Evolutionary conservation across 2,113 vertebrate species (phyloP).

Genomic region (Grantiella picta): DNA sequence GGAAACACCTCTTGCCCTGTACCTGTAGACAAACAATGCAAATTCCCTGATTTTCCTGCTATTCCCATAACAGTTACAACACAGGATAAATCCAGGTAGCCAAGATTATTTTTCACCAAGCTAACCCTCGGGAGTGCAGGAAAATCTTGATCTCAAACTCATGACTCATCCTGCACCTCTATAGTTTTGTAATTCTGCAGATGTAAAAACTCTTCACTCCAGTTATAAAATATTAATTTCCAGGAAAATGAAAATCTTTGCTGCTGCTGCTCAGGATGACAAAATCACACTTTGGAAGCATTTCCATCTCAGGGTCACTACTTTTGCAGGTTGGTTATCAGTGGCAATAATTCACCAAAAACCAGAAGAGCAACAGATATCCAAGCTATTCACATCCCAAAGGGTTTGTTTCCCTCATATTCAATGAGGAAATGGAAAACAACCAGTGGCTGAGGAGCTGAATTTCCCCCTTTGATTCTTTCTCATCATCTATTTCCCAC

Average conservation of each 20-base stretch:
- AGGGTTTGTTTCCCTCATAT: background rate
- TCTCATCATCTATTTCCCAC: background rate
- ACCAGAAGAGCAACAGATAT: background rate
- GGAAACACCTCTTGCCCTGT: background rate
- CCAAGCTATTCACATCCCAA: background rate
- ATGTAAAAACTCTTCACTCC: background rate
- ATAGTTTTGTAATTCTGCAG: background rate
- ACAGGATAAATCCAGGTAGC: background rate
- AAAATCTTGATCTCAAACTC: background rate
- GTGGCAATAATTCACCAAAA: background rate
- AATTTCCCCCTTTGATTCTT: background rate
- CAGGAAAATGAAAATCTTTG: background rate
- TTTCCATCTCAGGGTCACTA: background rate
- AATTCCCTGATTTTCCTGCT: background rate
- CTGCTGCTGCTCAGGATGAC: background rate
- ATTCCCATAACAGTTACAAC: background rate
- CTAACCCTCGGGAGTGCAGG: background rate
- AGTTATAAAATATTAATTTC: background rate
- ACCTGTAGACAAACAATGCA: background rate
- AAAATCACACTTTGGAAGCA: background rate
- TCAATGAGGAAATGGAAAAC: background rate
- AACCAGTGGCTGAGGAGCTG: background rate
- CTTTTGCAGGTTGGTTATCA: fast-evolving
- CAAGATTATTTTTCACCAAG: background rate
- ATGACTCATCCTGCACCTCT: background rate